Evolutionary conservation across 53 echinoderm and acorn worm genomes (phyloP).

Genomic region (Echinarachnius parma): DNA sequence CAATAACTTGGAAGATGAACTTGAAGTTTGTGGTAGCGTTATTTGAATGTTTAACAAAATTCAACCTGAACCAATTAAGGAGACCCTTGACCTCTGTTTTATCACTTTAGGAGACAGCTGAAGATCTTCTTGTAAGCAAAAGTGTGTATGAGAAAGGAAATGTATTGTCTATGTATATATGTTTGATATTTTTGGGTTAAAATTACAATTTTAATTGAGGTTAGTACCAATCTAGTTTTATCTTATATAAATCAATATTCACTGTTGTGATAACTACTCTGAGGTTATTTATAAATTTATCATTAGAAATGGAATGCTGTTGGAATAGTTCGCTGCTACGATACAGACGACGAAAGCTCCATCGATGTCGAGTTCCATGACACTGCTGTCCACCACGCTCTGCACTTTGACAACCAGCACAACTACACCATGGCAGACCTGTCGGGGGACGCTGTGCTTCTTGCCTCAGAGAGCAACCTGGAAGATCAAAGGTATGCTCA

Average conservation of each 20-base stretch:
- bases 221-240: neutral
- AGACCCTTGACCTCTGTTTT: too few species aligned
- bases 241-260: neutral
- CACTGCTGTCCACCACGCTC: conserved; percentile 83
- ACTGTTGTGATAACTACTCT: too few species aligned
- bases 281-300: neutral
- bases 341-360: conserved; percentile 86
- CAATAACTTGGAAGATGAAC: too few species aligned
- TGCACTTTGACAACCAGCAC: conserved; percentile 89
- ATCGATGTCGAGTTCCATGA: conserved; percentile 98
- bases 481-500: conserved; percentile 67
- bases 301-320: conserved; percentile 89
- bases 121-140: too few species aligned
- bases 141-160: too few species aligned
- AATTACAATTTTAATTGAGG: too few species aligned
- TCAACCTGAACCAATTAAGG: too few species aligned
- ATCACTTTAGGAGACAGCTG: too few species aligned
- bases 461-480: conserved; percentile 65
- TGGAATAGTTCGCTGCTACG: conserved; percentile 84
- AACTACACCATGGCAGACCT: conserved; percentile 90
- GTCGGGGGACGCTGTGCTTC: conserved; percentile 67
- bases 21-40: too few species aligned
- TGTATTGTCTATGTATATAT: too few species aligned
- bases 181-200: too few species aligned
- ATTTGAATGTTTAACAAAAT: too few species aligned